These are phyloP conservation scores for Furcifer pardalis DNA, from an alignment of 2,797 vertebrate genomes.

Conservation along the genomic window DNA sequence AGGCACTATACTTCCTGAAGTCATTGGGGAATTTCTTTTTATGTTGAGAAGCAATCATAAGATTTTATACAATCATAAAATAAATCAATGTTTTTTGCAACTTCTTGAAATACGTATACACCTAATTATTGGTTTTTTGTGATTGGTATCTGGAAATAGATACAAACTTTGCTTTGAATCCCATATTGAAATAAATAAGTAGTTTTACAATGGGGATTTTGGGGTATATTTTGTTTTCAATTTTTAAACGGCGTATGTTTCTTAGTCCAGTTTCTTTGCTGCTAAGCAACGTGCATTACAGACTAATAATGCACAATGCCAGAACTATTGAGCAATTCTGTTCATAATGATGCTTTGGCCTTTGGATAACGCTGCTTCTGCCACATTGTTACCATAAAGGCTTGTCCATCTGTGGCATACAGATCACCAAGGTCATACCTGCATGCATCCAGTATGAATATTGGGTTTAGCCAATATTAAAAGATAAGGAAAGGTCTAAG, in stretches of 20 bases:
- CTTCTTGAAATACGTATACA: not conserved
- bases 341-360: not conserved
- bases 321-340: not conserved
- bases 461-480: not conserved
- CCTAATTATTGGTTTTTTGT: not conserved
- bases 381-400: not conserved
- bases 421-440: not conserved
- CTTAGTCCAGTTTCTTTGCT: slow-evolving; percentile 31
- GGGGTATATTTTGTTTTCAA: not conserved
- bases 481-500: not conserved
- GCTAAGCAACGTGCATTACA: not conserved
- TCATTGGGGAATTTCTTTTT: not conserved
- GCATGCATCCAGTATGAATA: not conserved
- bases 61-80: not conserved
- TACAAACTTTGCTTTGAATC: not conserved
- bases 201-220: not conserved
- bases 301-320: not conserved
- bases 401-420: not conserved
- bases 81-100: not conserved
- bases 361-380: not conserved
- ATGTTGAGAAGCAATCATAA: not conserved
- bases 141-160: not conserved
- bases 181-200: not conserved
- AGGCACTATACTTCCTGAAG: too few species aligned
- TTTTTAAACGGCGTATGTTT: not conserved